Evolutionary conservation across 2,888 invertebrate genomes (phyloP).

Genomic region (Phorcus lineatus): DNA sequence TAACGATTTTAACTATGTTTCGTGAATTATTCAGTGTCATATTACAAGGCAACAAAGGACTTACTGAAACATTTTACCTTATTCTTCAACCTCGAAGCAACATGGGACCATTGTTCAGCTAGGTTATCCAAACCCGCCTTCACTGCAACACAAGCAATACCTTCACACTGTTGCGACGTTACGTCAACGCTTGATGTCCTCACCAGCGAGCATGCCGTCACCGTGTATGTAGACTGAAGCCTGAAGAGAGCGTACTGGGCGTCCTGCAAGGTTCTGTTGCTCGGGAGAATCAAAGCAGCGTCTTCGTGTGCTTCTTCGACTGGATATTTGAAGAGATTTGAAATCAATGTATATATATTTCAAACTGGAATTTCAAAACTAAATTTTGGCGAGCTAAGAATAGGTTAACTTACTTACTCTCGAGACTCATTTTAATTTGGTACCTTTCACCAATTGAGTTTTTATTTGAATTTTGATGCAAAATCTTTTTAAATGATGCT

Average conservation of each 20-base stretch:
- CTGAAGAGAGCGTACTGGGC: slow-evolving; percentile 26
- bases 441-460: no score
- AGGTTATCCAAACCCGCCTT: slow-evolving; percentile 4
- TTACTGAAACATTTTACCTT: no score
- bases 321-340: neutral
- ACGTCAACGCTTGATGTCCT: slow-evolving; percentile 17
- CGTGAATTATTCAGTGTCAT: no score
- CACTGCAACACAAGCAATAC: slow-evolving; percentile 7
- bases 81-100: neutral
- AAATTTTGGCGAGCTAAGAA: no score
- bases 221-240: slow-evolving; percentile 32
- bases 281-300: slow-evolving; percentile 17
- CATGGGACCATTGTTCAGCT: slow-evolving; percentile 5
- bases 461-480: no score
- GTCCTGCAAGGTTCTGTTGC: neutral
- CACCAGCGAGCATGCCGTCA: slow-evolving; percentile 2
- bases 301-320: slow-evolving; percentile 21
- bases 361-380: no score
- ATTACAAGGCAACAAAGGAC: no score
- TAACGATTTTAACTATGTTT: no score
- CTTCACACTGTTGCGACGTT: neutral
- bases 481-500: no score
- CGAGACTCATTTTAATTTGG: no score
- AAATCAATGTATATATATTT: no score
- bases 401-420: no score